Conservation (phyloP, 2,888 invertebrate species). For the Hylaea fasciaria region DNA sequence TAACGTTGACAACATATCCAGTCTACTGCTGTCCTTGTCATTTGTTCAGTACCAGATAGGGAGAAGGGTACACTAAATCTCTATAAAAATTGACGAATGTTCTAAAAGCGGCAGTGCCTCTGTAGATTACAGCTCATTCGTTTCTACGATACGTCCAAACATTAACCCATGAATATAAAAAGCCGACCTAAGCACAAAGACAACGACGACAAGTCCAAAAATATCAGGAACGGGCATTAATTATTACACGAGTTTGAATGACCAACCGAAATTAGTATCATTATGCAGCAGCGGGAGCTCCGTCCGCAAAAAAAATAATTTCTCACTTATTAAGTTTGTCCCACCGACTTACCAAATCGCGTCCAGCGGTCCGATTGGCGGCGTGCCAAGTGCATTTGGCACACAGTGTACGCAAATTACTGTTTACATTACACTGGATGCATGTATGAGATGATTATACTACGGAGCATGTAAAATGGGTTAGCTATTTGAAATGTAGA, state of each 20-base stretch:
- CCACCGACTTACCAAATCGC: constrained; percentile 41
- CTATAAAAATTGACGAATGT: no score
- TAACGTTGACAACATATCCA: no score
- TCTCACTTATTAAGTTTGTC: constrained; percentile 53
- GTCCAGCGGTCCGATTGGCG: constrained; percentile 54
- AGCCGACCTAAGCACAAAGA: no score
- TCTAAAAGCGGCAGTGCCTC: no score
- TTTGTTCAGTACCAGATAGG: no score
- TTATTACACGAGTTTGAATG: no score
- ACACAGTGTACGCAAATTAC: constrained; percentile 64
- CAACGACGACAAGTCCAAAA: constrained; percentile 3
- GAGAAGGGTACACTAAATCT: no score
- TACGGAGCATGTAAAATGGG: constrained; percentile 13
- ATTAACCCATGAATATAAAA: no score
- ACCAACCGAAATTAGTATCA: constrained; percentile 37
- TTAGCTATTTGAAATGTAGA: constrained; percentile 10
- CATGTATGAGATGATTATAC: constrained; percentile 35
- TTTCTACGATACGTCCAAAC: no score
- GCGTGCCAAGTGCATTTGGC: constrained; percentile 70
- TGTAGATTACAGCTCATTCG: no score
- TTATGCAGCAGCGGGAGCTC: constrained; percentile 31
- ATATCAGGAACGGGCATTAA: constrained; percentile 16
- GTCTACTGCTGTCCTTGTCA: no score
- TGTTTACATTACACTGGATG: constrained; percentile 59
- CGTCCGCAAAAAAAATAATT: constrained; percentile 51